Percentiles rank a stretch among this genome's conserved stretches.
phyloP scores from a whole-genome alignment of 1,140 invertebrate species.

The Platorchestia sp. region DNA sequence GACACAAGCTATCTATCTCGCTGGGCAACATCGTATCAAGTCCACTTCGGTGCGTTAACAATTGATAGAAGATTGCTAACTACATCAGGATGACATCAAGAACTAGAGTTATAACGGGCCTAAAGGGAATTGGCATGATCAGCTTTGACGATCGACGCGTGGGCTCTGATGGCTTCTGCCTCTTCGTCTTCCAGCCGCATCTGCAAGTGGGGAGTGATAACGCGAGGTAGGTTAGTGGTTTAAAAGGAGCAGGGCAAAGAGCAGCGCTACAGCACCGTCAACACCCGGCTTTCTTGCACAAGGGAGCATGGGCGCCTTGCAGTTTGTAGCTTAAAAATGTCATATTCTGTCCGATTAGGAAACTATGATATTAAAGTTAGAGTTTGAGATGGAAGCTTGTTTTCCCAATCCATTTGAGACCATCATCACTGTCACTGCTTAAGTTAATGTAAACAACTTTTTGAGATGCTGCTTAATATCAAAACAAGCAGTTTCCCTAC shows the following conservation, averaged over 20 bases:
- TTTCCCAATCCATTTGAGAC: background rate
- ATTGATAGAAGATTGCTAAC: background rate
- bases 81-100: background rate
- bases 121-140: conserved; percentile 34
- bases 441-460: no score
- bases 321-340: background rate
- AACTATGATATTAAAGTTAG: background rate
- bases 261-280: background rate
- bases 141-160: background rate
- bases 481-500: no score
- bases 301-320: background rate
- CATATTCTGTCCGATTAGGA: background rate
- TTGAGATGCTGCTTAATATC: no score
- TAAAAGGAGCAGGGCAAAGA: background rate
- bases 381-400: background rate
- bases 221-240: background rate
- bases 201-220: conserved; percentile 16
- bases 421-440: background rate
- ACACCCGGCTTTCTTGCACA: background rate
- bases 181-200: conserved; percentile 48
- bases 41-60: background rate
- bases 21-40: no score
- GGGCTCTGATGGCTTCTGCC: background rate
- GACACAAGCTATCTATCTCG: no score
- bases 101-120: background rate